These are phyloP conservation scores for Heteromyza rotundicornis DNA, from an alignment of 2,888 invertebrate genomes.

Conservation along the genomic window DNA sequence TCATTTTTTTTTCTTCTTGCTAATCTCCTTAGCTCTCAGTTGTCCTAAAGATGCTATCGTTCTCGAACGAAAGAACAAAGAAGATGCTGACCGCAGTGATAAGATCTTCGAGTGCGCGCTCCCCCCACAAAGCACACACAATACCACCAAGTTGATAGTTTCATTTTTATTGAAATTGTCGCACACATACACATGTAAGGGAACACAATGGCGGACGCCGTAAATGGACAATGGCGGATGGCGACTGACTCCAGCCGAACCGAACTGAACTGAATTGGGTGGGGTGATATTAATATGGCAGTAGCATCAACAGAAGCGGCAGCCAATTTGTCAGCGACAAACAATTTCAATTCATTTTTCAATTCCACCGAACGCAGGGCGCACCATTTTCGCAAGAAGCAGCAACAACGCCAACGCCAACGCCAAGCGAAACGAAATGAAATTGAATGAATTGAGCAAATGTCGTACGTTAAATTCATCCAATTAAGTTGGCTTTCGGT, in stretches of 20 bases:
- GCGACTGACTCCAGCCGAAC: too few species aligned
- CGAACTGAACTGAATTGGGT: background rate
- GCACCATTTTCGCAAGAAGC: background rate
- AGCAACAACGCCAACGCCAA: background rate
- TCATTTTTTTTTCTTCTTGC: too few species aligned
- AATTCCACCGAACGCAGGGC: too few species aligned
- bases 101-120: slow-evolving; percentile 12
- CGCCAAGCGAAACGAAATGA: too few species aligned
- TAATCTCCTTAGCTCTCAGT: too few species aligned
- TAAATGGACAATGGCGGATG: slow-evolving; percentile 44
- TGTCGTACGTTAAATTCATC: slow-evolving; percentile 10
- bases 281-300: slow-evolving; percentile 49
- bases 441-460: background rate
- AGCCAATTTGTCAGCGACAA: slow-evolving; percentile 50
- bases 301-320: too few species aligned
- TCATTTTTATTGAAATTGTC: slow-evolving; percentile 1
- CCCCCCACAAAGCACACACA: background rate
- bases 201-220: background rate
- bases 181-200: too few species aligned
- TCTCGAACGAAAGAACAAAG: slow-evolving; percentile 40
- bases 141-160: background rate
- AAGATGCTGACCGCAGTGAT: slow-evolving; percentile 48
- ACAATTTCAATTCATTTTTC: too few species aligned
- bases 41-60: slow-evolving; percentile 18
- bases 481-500: background rate